Evolutionary conservation across 2,888 invertebrate genomes (phyloP).

Genomic region (Luperina testacea): DNA sequence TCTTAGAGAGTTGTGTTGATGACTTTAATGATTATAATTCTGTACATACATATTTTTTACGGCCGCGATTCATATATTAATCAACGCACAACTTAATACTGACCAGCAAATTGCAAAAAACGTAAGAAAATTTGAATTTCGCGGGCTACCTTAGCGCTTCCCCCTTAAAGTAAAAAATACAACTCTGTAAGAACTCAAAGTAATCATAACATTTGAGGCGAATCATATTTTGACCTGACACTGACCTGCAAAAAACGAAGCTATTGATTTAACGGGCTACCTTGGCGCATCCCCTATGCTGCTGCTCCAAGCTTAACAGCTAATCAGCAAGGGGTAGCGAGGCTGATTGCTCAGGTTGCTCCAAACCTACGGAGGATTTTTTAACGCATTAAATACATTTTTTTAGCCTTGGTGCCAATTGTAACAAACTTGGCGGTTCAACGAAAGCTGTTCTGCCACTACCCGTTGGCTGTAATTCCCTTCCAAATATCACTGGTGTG

Average conservation of each 20-base stretch:
- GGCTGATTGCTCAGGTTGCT: neutral
- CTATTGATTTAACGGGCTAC: neutral
- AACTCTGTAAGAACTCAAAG: too few species aligned
- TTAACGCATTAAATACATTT: neutral
- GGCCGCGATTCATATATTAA: too few species aligned
- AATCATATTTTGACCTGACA: neutral
- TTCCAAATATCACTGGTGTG: conserved; percentile 41
- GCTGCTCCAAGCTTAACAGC: too few species aligned
- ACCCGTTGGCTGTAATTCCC: conserved; percentile 39
- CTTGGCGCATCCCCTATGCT: neutral
- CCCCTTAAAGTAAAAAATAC: too few species aligned
- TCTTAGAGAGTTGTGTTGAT: too few species aligned
- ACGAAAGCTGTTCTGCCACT: conserved; percentile 33
- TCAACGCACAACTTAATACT: too few species aligned
- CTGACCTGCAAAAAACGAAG: neutral
- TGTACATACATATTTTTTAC: too few species aligned
- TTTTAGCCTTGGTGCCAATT: conserved; percentile 41
- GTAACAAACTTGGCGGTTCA: conserved; percentile 34
- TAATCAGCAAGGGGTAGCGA: neutral
- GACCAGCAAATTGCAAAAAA: too few species aligned
- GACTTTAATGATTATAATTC: too few species aligned
- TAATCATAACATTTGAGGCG: neutral
- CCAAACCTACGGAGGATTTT: neutral
- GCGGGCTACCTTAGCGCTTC: too few species aligned
- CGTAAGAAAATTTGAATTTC: too few species aligned